Percentiles rank a stretch among this genome's conserved stretches.
Conservation (phyloP, 2,113 vertebrate species). For the Sapajus apella region DNA sequence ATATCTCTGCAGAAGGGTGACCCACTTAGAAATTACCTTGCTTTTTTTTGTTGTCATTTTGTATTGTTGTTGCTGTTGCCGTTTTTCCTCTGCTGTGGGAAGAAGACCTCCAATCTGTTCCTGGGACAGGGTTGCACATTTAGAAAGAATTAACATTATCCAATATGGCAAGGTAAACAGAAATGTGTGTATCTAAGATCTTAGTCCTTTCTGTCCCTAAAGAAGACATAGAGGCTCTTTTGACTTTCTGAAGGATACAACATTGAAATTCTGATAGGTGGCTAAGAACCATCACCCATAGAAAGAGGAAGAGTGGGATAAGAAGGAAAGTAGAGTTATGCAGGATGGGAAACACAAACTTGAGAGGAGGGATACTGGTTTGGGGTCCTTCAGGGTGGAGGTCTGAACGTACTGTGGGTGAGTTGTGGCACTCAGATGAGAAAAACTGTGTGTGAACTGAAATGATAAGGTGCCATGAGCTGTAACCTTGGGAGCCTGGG, state of each 20-base stretch:
- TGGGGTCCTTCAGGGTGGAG: background rate
- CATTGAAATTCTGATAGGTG: background rate
- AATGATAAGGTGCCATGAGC: background rate
- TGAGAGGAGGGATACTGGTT: background rate
- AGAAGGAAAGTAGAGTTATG: background rate
- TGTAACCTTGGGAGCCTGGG: background rate
- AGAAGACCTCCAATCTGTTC: background rate
- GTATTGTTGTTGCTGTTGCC: background rate
- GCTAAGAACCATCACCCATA: background rate
- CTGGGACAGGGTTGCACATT: background rate
- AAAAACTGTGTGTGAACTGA: background rate
- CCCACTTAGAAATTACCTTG: constrained; percentile 8
- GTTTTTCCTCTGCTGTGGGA: background rate
- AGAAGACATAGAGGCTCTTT: background rate
- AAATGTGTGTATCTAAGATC: background rate
- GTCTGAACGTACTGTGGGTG: background rate
- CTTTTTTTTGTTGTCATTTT: background rate
- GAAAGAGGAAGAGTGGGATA: background rate
- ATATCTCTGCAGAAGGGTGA: background rate
- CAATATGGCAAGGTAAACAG: background rate
- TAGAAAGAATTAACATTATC: constrained; percentile 1
- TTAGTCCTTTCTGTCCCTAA: background rate
- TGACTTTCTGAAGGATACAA: background rate
- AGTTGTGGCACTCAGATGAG: background rate
- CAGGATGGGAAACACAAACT: background rate